Evolutionary conservation across 2,888 invertebrate species (phyloP).

Genomic region (Drosophila anomalata): DNA sequence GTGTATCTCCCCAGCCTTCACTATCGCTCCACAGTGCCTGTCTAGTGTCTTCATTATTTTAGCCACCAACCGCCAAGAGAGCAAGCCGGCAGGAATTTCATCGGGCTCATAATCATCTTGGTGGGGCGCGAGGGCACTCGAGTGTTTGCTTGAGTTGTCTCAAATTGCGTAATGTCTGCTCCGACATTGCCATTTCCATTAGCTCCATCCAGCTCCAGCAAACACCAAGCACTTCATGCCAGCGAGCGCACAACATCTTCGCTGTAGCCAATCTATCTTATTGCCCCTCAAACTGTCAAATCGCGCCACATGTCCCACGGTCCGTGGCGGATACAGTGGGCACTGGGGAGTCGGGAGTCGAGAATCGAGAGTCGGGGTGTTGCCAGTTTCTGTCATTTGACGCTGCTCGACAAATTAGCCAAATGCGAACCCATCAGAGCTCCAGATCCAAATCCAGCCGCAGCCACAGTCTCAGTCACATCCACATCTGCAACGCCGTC

Average conservation of each 20-base stretch:
- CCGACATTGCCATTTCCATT: conserved; percentile 40
- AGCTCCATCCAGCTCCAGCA: not conserved
- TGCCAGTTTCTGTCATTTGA: conserved; percentile 66
- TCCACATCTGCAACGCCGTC: conserved; percentile 36
- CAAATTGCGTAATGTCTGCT: conserved; percentile 73
- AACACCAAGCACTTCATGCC: conserved; percentile 9
- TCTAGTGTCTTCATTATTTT: conserved; percentile 56
- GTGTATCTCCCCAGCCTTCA: conserved; percentile 17
- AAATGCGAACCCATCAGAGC: conserved; percentile 60
- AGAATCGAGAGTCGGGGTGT: conserved; percentile 5
- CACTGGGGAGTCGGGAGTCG: not conserved
- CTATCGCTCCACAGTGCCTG: not conserved
- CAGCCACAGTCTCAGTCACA: conserved; percentile 21
- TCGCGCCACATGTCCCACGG: conserved; percentile 50
- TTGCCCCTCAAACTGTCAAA: conserved; percentile 74
- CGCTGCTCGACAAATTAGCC: conserved; percentile 73
- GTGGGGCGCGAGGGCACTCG: conserved; percentile 46
- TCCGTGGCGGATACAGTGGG: conserved; percentile 1
- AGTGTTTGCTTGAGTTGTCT: conserved; percentile 73
- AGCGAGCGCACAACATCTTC: conserved; percentile 28
- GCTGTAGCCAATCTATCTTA: conserved; percentile 68
- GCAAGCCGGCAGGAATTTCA: conserved; percentile 23
- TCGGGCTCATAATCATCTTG: conserved; percentile 29
- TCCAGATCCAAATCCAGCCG: conserved; percentile 30
- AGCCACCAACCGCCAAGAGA: conserved; percentile 39